Base-by-base conservation (phyloP, 1,140 invertebrate genomes). In the Riptortus pedestris region DNA sequence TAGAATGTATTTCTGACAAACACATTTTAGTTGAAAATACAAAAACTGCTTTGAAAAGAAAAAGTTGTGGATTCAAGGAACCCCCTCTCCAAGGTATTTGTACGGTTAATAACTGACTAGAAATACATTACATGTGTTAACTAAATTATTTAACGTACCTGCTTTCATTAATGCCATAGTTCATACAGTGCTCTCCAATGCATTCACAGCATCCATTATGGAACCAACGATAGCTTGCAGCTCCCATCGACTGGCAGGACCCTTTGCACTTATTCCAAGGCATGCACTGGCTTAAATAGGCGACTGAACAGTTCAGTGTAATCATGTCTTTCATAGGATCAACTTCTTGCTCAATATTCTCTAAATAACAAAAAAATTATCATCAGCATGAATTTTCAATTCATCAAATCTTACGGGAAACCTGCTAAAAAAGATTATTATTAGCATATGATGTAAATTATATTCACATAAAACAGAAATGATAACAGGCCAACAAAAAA, bases 191-290 rank as follows among this genome's bases (percentile, higher is more conserved):
- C 62, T 87, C 82, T 2, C 93, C 91, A 63, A 96, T 82, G 75
- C 93, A 96, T 74, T 96, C 89, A 75, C 93, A 96, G 71, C 93
- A 96, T 1, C 91, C 93, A 73, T 95, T 89, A 74, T 95, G 91
- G 75, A 96, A 96, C 91, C 91, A 94, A 72, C 93, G 80, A 74
- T 83, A 90, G 74, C 83, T 83, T 14, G 79, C 76, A 7, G 85
- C 83, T 26, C 86, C 86, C 81, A 86, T 87, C 0, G 88, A 88
- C 65, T 83, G 80, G 72, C 91, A 95, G 9, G 83, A 83, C 3
- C 77, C 79, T 70, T 83, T 84, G 73, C 92, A 97, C 73, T 94
- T 95, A 71, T 86, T 85, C 78, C 85, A 85, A 2, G 92, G 90
- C 77, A 89, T 87, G 73, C 93, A 96, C 70, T 93, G 84, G 22